Conservation (phyloP, 2,797 vertebrate genomes). For the Pelochelys cantorii region DNA sequence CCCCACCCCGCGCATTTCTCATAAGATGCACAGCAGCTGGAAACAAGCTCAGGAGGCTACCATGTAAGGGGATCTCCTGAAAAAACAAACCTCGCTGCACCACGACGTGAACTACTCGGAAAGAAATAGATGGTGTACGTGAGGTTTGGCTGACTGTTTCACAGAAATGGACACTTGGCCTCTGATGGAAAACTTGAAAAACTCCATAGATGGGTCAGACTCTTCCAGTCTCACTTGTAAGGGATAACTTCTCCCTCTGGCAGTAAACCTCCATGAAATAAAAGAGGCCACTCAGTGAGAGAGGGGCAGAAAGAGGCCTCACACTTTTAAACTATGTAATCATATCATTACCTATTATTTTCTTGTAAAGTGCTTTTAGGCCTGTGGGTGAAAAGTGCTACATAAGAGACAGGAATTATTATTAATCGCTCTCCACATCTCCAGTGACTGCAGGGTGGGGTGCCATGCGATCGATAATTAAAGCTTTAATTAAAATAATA, state of each 20-base stretch:
- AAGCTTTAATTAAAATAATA: conserved; percentile 33
- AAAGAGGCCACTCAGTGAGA: background rate
- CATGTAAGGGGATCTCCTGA: background rate
- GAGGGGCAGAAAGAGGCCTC: background rate
- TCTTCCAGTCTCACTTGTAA: background rate
- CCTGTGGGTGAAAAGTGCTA: background rate
- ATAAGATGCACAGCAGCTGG: background rate
- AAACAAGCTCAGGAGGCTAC: background rate
- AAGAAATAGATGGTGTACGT: background rate
- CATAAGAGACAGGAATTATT: background rate
- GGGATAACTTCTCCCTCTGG: background rate
- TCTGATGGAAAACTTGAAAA: background rate
- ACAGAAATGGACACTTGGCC: background rate
- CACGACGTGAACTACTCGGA: background rate
- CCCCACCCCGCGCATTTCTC: background rate
- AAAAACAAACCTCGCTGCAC: background rate
- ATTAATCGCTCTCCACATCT: background rate
- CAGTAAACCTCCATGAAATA: background rate
- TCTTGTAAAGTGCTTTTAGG: background rate
- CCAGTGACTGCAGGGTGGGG: background rate
- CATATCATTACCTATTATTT: too few relatives aligned
- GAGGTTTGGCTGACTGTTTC: background rate
- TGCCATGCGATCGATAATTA: background rate
- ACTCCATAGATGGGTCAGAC: background rate
- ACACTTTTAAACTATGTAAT: background rate